A percentile compares a stretch with the other conserved stretches of the same genome.
These are phyloP conservation scores for Babylonia areolata DNA, from an alignment of 1,140 invertebrate genomes.

Conservation along the genomic window DNA sequence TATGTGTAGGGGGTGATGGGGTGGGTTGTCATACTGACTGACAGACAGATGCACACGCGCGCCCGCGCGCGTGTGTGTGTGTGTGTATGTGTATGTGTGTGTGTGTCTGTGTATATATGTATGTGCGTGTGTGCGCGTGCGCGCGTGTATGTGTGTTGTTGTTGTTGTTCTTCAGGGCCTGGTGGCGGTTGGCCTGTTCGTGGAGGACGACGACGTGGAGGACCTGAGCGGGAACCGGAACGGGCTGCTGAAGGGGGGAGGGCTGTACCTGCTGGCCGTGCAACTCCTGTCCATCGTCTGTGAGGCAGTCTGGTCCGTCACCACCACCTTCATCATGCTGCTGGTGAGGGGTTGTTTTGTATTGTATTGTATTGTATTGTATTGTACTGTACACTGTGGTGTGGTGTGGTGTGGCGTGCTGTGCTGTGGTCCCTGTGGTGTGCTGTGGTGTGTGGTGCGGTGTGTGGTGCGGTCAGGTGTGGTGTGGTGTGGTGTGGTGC, in stretches of 20 bases:
- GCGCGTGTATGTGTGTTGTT: constrained; percentile 1
- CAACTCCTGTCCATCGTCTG: constrained; percentile 59
- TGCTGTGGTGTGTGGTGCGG: too few relatives aligned
- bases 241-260: constrained; percentile 85
- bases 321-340: constrained; percentile 50
- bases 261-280: constrained; percentile 63
- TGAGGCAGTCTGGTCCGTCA: constrained; percentile 57
- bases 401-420: too few relatives aligned
- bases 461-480: too few relatives aligned
- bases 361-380: too few relatives aligned
- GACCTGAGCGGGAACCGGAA: constrained; percentile 85
- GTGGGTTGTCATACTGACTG: too few relatives aligned
- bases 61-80: neutral
- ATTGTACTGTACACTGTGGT: too few relatives aligned
- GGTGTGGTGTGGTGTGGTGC: too few relatives aligned
- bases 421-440: too few relatives aligned
- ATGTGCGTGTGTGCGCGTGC: neutral
- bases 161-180: constrained; percentile 81
- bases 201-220: constrained; percentile 88
- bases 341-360: constrained; percentile 49
- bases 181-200: constrained; percentile 91
- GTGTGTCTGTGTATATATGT: constrained; percentile 4
- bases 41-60: neutral
- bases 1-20: too few relatives aligned
- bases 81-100: constrained; percentile 22